These are phyloP conservation scores for Pinna nobilis DNA, from an alignment of 1,140 invertebrate genomes.

Conservation along the genomic window DNA sequence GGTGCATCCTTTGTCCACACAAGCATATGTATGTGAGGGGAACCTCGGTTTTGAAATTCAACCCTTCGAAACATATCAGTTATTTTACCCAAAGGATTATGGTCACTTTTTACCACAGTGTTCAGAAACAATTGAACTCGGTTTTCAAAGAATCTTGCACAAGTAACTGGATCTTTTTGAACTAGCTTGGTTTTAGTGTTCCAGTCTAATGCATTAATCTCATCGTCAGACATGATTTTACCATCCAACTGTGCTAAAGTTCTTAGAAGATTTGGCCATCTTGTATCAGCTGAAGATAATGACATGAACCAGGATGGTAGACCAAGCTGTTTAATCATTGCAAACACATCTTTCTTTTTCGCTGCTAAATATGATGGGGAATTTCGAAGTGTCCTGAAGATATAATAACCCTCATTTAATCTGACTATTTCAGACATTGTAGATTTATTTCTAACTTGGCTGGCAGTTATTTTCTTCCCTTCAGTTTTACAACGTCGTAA, in stretches of 20 bases:
- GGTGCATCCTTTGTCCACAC: slow-evolving; percentile 34
- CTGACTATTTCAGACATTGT: slow-evolving; percentile 27
- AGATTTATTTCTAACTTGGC: slow-evolving; percentile 12
- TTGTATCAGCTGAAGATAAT: slow-evolving; percentile 48
- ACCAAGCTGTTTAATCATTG: slow-evolving; percentile 52
- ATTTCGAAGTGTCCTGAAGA: slow-evolving; percentile 37
- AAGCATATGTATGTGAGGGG: slow-evolving; percentile 41
- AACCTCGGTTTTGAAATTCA: slow-evolving; percentile 42
- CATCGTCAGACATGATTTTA: slow-evolving; percentile 24
- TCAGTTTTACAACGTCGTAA: slow-evolving; percentile 38
- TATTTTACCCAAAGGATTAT: slow-evolving; percentile 30
- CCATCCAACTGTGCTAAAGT: slow-evolving; percentile 17
- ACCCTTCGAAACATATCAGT: slow-evolving; percentile 31
- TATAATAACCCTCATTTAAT: slow-evolving; percentile 47
- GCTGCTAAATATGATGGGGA: slow-evolving; percentile 47
- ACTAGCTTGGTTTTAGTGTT: slow-evolving; percentile 30
- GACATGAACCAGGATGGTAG: slow-evolving; percentile 40
- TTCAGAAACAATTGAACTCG: slow-evolving; percentile 37
- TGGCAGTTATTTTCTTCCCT: slow-evolving; percentile 26
- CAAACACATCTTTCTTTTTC: slow-evolving; percentile 51
- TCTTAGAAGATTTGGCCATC: slow-evolving; percentile 36
- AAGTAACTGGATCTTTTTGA: slow-evolving; percentile 43
- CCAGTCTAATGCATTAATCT: slow-evolving; percentile 35
- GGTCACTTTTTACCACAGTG: slow-evolving; percentile 27
- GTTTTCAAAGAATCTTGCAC: slow-evolving; percentile 43